Base-by-base conservation (phyloP, 1,140 invertebrate species). In the Euglossa dilemma region DNA sequence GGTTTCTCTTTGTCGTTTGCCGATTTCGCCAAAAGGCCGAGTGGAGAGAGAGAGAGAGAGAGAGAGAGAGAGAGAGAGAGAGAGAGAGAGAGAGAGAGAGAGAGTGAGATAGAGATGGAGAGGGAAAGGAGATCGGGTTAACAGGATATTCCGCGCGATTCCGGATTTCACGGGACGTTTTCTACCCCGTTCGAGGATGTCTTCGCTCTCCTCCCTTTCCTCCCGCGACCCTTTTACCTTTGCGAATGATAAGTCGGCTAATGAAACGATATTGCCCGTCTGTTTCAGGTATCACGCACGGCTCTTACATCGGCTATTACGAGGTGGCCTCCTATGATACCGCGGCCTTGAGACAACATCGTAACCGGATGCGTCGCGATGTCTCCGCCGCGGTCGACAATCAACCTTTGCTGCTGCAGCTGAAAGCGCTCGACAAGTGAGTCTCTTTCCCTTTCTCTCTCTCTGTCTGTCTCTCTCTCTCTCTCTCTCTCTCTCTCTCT, bases 321-420 rank as follows among this genome's bases (percentile, higher is more conserved):
- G 83, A 87, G 69, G 73, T 75, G 63, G 88, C 88, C n/a, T 71
- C 63, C 50, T 90, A 90, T 50, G 88, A 90, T 70, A 89, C 80
- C 56, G 72, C 64, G 69, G 67, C 87, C 75, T 90, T 90, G 87
- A 89, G 73, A 83, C 87, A 73, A 66, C 85, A 89, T 80, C 87
- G 88, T 70, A 83, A 83, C 74, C 85, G 88, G 87, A 87, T 84
- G 79, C 88, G 85, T 20, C 87, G 88, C 61, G 88, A 90, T 64
- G 67, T 82, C 61, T 45, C 54, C 52, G 59, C 78, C 72, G 36
- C 47, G 69, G 69, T 50, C 79, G 84, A 87, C 64, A 67, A 89
- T 80, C 85, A 85, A 77, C 83, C 87, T 28, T 63, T 90, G 50
- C 73, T 89, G 76, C 43, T 90, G 52, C 85, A 74, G 8, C 63